phyloP scores from a whole-genome alignment of 2,888 invertebrate genomes.

The Portevinia maculata region DNA sequence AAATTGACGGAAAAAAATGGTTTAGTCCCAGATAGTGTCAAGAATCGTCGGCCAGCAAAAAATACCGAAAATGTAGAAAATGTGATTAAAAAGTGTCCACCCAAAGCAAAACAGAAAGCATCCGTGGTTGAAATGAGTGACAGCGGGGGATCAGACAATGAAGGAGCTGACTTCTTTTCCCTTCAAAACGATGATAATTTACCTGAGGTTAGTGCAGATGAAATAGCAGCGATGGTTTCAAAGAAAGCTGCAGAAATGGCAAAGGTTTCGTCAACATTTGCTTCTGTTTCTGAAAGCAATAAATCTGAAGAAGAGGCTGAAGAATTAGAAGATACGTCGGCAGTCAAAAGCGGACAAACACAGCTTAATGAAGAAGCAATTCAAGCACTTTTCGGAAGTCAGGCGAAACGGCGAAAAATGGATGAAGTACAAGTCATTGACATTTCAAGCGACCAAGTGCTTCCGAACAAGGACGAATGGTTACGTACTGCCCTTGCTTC shows the following conservation, averaged over 20 bases:
- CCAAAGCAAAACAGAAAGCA: constrained; percentile 76
- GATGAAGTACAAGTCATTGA: constrained; percentile 89
- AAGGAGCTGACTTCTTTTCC: constrained; percentile 81
- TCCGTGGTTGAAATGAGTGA: constrained; percentile 81
- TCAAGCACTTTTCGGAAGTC: constrained; percentile 87
- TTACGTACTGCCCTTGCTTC: constrained; percentile 91
- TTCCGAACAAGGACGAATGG: constrained; percentile 92
- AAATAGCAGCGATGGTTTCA: constrained; percentile 81
- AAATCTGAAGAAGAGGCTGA: background rate
- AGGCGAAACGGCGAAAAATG: constrained; percentile 84
- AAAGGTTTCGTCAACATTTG: constrained; percentile 77
- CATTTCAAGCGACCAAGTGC: constrained; percentile 90
- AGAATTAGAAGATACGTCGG: background rate
- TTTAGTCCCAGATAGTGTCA: constrained; percentile 83
- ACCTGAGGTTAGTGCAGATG: constrained; percentile 83
- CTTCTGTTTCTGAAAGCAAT: constrained; percentile 44
- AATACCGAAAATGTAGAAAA: constrained; percentile 80
- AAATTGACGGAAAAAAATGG: constrained; percentile 32
- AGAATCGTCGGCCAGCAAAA: constrained; percentile 79
- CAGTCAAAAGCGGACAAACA: constrained; percentile 69
- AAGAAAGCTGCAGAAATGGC: constrained; percentile 81
- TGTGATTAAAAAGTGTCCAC: constrained; percentile 77
- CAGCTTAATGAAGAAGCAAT: constrained; percentile 81
- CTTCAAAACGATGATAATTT: constrained; percentile 82
- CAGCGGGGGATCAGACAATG: constrained; percentile 84